Evolutionary conservation across 2,888 invertebrate genomes (phyloP).

Genomic region (Spilarctia lutea): DNA sequence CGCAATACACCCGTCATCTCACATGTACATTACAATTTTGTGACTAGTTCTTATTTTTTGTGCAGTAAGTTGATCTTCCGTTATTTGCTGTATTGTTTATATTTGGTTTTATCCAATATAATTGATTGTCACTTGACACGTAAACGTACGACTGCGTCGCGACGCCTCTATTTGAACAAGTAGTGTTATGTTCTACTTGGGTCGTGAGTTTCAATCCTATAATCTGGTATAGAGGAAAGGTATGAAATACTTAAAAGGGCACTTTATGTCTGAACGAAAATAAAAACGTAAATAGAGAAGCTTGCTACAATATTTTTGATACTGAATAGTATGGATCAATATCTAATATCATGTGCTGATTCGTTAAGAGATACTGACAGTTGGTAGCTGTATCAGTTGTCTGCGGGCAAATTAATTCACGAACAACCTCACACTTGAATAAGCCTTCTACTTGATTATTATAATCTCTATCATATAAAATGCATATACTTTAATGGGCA

Average conservation of each 20-base stretch:
- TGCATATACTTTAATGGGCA: not conserved
- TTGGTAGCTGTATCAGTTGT: not conserved
- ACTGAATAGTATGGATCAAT: not conserved
- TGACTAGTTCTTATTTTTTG: slow-evolving; percentile 6
- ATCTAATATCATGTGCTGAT: not conserved
- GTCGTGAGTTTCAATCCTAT: not conserved
- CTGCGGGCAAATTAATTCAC: not conserved
- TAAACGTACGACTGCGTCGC: slow-evolving; percentile 54
- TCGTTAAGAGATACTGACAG: not conserved
- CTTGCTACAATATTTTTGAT: not conserved
- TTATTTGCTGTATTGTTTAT: slow-evolving; percentile 59
- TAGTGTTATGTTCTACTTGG: slow-evolving; percentile 39
- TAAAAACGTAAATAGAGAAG: not conserved
- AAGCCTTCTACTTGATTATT: not conserved
- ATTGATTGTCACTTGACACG: slow-evolving; percentile 74
- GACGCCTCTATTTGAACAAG: slow-evolving; percentile 35
- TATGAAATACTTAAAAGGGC: not conserved
- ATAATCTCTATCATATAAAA: not conserved
- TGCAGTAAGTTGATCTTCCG: slow-evolving; percentile 50
- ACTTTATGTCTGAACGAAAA: not conserved
- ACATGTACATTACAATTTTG: slow-evolving; percentile 7
- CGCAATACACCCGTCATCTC: not conserved
- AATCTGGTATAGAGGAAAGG: not conserved
- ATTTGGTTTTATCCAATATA: slow-evolving; percentile 60
- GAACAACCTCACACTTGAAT: not conserved